phyloP scores from a whole-genome alignment of 2,113 vertebrate genomes.

The Seriola quinqueradiata region DNA sequence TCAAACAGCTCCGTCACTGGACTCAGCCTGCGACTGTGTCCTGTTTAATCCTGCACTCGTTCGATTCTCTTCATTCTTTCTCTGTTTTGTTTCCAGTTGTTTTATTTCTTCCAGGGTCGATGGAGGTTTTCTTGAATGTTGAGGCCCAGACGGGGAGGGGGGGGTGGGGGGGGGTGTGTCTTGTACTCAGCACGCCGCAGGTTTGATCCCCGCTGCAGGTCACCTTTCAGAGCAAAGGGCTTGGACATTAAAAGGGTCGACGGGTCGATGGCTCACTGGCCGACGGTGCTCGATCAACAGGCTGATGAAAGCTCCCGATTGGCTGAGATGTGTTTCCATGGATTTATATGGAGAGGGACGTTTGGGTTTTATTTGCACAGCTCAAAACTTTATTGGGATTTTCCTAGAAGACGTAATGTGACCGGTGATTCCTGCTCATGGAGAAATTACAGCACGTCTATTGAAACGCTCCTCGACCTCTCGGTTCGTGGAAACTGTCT shows the following conservation, averaged over 20 bases:
- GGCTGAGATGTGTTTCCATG: constrained; percentile 44
- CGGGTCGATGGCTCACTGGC: constrained; percentile 54
- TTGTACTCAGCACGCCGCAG: constrained; percentile 43
- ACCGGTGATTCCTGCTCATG: background rate
- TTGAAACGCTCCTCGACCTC: background rate
- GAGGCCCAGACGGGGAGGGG: constrained; percentile 18
- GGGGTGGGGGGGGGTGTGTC: background rate
- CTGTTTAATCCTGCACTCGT: background rate
- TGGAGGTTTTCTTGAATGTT: constrained; percentile 24
- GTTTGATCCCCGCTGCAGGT: constrained; percentile 64
- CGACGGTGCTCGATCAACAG: constrained; percentile 29
- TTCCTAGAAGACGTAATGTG: constrained; percentile 1
- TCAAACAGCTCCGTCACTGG: constrained; percentile 7
- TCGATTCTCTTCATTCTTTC: background rate
- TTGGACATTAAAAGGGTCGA: constrained; percentile 47
- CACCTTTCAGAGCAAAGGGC: constrained; percentile 42
- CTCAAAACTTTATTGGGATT: constrained; percentile 9
- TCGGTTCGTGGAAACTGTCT: constrained; percentile 14
- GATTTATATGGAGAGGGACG: constrained; percentile 23
- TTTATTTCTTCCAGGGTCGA: background rate
- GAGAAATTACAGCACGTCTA: constrained; percentile 27
- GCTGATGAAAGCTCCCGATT: constrained; percentile 44
- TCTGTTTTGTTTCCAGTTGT: background rate
- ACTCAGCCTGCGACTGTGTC: background rate
- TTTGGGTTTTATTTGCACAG: constrained; percentile 13